A percentile compares a stretch with the other conserved stretches of the same genome.
Evolutionary conservation across 2,113 vertebrate species (phyloP).

Genomic region (Ptilorrhoa leucosticta): DNA sequence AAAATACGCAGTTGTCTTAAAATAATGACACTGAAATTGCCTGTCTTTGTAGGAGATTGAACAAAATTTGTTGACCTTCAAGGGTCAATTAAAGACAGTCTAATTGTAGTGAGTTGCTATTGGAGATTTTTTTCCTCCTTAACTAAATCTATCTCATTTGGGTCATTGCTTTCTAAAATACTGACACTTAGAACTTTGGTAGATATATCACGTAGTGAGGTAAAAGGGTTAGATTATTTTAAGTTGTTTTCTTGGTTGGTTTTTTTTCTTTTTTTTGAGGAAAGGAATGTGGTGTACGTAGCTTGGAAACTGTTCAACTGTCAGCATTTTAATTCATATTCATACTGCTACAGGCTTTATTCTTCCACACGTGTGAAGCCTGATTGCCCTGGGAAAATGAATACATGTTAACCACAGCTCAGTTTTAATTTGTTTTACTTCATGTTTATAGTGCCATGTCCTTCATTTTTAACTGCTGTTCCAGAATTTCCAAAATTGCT

Average conservation of each 20-base stretch:
- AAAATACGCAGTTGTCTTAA: neutral
- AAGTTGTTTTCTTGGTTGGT: neutral
- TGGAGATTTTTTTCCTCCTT: neutral
- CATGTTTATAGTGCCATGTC: neutral
- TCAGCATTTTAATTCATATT: neutral
- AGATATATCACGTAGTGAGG: neutral
- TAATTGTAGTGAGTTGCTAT: neutral
- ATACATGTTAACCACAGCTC: neutral
- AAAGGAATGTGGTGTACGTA: neutral
- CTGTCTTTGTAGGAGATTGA: neutral
- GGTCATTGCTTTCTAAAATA: neutral
- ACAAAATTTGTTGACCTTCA: neutral
- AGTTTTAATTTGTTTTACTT: neutral
- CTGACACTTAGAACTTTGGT: neutral
- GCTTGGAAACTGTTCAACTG: neutral
- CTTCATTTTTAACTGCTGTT: neutral
- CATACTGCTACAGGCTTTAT: neutral
- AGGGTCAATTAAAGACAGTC: neutral
- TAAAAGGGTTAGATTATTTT: neutral
- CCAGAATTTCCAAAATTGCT: neutral
- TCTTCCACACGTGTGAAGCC: neutral
- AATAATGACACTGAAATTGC: neutral
- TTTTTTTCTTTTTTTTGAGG: neutral
- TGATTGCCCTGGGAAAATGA: neutral
- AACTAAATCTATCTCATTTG: neutral